Base-by-base conservation (phyloP, 2,113 vertebrate species). In the Cervus canadensis region DNA sequence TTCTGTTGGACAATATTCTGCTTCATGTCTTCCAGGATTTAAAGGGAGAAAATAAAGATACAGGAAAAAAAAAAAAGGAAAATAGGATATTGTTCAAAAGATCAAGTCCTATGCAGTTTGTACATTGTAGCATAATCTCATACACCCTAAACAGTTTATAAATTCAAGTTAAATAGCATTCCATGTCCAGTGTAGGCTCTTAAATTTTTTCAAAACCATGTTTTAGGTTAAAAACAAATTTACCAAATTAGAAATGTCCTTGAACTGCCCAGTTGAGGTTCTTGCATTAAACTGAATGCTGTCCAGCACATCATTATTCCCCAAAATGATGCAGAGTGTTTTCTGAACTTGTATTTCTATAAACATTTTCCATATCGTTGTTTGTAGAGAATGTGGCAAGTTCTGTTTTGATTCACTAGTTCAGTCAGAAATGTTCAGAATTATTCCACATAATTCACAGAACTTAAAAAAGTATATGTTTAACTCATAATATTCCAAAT, bases 371-470 rank as follows among this genome's bases (percentile, higher is more conserved):
- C 97, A 97, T 43, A 6, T 83, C 30, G 78, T 92, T 98, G 98
- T 98, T 98, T 98, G 81, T 95, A 96, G 97, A 97, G 98, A 98
- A 93, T 85, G 79, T 71, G 76, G 92, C 62, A 85, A 30, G 25
- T 89, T 97, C 94, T 59, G 92, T 96, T 98, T 97, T 98, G 97
- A 98, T 98, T 99, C 98, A 98, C 99, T 98, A 98, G 97, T 88
- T 83, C 74, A 98, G 98, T 93, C 94, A 98, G 97, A 98, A 89
- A 97, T 94, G 76, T 93, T 98, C 97, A 97, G 96, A 97, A 98
- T 98, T 98, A 98, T 98, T 98, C 98, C 95, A 93, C 97, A 81
- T 98, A 98, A 99, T 98, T 98, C 98, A 97, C 60, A 98, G 97
- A 97, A 98, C 97, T 99, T 98, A 98, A 98, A 96, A 98, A 98